Base-by-base conservation (phyloP, 2,888 invertebrate species). In the Hydroisotoma schaefferi region DNA sequence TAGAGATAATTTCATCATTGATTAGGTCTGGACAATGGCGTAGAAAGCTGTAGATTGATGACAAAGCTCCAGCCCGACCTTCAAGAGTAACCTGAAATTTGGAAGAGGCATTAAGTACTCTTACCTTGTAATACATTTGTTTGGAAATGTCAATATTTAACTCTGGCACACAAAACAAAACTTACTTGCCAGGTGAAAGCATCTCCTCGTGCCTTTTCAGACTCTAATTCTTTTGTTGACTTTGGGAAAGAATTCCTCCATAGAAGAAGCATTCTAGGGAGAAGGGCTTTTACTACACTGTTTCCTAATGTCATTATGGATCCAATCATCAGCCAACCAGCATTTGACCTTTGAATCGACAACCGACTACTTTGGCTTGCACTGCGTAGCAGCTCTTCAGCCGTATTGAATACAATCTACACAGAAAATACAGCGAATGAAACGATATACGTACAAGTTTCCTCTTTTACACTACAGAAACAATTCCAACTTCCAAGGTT, bases 181-280 rank as follows among this genome's bases (percentile, higher is more conserved):
- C 67, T 78, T 61, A 87, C 88, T 82, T 94, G 93, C 98, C 98
- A 98, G n/a, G 98, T 98, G 76, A 98, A 97, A 0, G 94, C 91
- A 79, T 99, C 98, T 6, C 94, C 89, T 74, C 98, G 82, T 18
- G 91, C 87, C 73, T 95, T 95, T 78, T 99, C 99, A 0, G 94
- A 92, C 76, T 98, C 98, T 18, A 99, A 81, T 77, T 99, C 99
- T 75, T 98, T 97, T 38, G 87, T 86, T 0, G 95, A 95, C 51
- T 97, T 84, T 0, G 99, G 98, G 78, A 99, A 99, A 26, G 95
- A 95, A 77, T 97, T 97, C 71, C 94, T 85, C 99, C 98, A 99
- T 2, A 99, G 79, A 15, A 97, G 79, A 71, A 97, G 77, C 90
- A 99, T 93, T 61, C 97, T 82, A 0, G 95, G 95, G 53, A 99